Evolutionary conservation across 2,113 vertebrate genomes (phyloP), one percentile per base, ranked within the genome.

Genomic region (Scomber japonicus): DNA sequence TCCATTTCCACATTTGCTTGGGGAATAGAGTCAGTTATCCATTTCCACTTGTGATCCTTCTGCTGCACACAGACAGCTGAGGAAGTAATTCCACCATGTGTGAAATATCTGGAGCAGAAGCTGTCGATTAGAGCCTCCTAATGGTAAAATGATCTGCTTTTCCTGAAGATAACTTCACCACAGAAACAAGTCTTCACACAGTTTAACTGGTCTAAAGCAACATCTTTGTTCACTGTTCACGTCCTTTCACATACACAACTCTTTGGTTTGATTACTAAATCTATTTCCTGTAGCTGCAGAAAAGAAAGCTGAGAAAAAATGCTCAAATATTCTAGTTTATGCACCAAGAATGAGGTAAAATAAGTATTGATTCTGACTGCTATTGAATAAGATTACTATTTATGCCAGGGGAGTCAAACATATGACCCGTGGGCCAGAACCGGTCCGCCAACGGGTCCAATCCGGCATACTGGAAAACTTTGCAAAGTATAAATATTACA

Each of bases 301-400:
- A 68, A 76, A 71, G 48, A 49, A 19, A 21, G 44, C n/a, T 53
- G n/a, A 30, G 13, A 66, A 51, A 75, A 15, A 59, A 49, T 53
- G 63, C 21, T 48, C 2, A 31, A 72, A 19, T 11, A 4, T 27
- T 57, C 13, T 77, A 76, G 83, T 84, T 85, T 80, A 80, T 79
- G 55, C 59, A 66, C 60, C 31, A 27, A 27, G 24, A 27, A 27
- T 27, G 24, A 27, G 24, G 24, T 35, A 35, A 6, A 35, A 35
- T 35, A 7, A 7, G 31, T 1, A 5, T 35, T 35, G 31, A 35
- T 6, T 35, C 31, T 35, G 31, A 35, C 31, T 35, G 7, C 31
- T 35, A 7, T 7, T 5, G 31, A 35, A 35, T 35, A 6, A 35
- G 5, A 35, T 5, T 35, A 35, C 31, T 6, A 35, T 35, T 35